These are phyloP conservation scores for Chlorodrepanis virens DNA, from an alignment of 2,113 vertebrate species.

Conservation along the genomic window DNA sequence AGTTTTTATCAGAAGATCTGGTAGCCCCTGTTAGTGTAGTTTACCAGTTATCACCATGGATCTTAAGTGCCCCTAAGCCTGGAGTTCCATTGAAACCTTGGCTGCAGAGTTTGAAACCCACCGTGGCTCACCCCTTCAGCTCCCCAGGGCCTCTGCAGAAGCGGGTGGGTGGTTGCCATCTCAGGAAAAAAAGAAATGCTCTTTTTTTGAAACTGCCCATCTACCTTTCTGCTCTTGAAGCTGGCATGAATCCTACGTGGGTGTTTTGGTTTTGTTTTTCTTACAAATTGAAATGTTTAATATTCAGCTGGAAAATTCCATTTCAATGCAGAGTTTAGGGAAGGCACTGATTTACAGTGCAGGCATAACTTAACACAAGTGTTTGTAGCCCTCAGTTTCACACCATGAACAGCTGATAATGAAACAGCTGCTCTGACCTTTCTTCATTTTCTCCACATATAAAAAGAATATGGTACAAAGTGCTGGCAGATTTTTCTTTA, in stretches of 20 bases:
- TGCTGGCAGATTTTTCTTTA: not conserved
- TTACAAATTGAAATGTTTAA: not conserved
- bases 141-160: not conserved
- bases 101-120: not conserved
- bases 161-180: not conserved
- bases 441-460: not conserved
- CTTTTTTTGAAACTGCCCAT: not conserved
- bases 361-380: not conserved
- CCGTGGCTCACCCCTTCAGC: rapidly evolving
- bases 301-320: not conserved
- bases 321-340: not conserved
- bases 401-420: not conserved
- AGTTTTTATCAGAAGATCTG: not conserved
- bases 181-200: not conserved
- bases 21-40: not conserved
- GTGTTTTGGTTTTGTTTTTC: not conserved
- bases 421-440: not conserved
- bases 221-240: not conserved
- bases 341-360: not conserved
- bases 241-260: rapidly evolving
- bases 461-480: not conserved
- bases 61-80: not conserved
- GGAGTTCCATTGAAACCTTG: not conserved
- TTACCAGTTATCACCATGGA: not conserved
- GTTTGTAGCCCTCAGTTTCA: not conserved